Evolutionary conservation across 1,140 invertebrate species (phyloP), one percentile per base, ranked within the genome.

Genomic region (Halotydeus destructor): DNA sequence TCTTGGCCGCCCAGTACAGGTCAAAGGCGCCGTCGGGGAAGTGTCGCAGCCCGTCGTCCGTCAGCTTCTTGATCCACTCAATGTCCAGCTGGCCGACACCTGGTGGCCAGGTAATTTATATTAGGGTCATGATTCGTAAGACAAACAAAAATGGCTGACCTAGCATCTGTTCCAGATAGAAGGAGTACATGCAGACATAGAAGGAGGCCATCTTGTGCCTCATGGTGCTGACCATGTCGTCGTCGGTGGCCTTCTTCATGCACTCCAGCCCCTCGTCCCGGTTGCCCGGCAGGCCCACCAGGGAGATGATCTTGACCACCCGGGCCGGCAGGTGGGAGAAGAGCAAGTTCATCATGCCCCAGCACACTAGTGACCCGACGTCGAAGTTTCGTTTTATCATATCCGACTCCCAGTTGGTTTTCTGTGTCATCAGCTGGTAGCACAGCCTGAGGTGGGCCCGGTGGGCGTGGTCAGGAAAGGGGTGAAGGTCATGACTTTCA

Each of bases 341-440:
- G 81, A 76, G 72, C 58, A 94, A 61, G 63, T 91, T 91, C 59
- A 93, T 93, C 6, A 78, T 73, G 14, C 86, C 88, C 38, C 85
- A 72, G 1, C 88, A 88, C 70, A 91, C 79, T n/a, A n/a, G n/a
- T n/a, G n/a, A n/a, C n/a, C 88, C 88, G 59, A 80, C 81, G 57
- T 89, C 79, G 63, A 94, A 94, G 62, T 94, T 83, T 26, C 69
- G 61, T 56, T 42, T 27, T 11, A 41, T 30, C 5, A 70, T 69
- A 19, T 61, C 54, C 21, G 73, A 67, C 34, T 69, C 67, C 8
- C 68, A 63, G 79, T 83, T 88, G 21, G 69, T 65, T 35, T 76
- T 70, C 32, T 72, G 69, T 47, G 74, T 69, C 33, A 93, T 60
- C 47, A 93, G 88, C 45, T 75, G 72, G 43, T 72, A 67, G 54